Evolutionary conservation across 2,797 vertebrate genomes (phyloP).

Genomic region (Oceanodroma leucorhoa): DNA sequence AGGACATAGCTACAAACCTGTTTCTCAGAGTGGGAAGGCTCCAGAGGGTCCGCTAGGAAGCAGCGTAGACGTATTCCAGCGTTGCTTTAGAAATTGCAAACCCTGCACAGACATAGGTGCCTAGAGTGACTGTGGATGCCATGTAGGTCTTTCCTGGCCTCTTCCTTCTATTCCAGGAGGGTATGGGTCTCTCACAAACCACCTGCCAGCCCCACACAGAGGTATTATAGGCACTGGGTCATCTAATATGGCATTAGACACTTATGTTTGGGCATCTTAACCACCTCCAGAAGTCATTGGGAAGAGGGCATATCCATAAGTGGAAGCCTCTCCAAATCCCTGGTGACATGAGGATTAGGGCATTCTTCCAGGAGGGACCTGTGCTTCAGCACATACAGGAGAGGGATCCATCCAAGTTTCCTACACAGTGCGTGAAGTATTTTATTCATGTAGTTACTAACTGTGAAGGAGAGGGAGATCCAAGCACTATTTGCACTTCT

Average conservation of each 20-base stretch:
- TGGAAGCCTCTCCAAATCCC: not conserved
- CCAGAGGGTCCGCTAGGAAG: not conserved
- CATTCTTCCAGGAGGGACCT: not conserved
- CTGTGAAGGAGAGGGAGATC: not conserved
- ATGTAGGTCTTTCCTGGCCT: not conserved
- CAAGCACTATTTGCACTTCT: not conserved
- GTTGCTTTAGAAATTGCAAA: not conserved
- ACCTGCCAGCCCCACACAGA: not conserved
- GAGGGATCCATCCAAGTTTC: not conserved
- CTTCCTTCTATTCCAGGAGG: not conserved
- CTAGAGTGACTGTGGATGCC: not conserved
- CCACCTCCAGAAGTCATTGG: not conserved
- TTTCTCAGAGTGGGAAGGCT: not conserved
- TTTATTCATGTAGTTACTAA: not conserved
- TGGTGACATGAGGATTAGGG: not conserved
- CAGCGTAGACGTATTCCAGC: not conserved
- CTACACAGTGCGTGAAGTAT: not conserved
- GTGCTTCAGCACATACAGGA: not conserved
- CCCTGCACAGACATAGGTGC: not conserved
- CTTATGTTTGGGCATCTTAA: not conserved
- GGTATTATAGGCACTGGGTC: not conserved
- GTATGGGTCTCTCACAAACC: not conserved
- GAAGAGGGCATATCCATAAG: not conserved
- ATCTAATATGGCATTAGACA: not conserved
- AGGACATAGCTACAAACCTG: not conserved